Conservation (phyloP, 2,113 vertebrate genomes). For the Antechinus flavipes region DNA sequence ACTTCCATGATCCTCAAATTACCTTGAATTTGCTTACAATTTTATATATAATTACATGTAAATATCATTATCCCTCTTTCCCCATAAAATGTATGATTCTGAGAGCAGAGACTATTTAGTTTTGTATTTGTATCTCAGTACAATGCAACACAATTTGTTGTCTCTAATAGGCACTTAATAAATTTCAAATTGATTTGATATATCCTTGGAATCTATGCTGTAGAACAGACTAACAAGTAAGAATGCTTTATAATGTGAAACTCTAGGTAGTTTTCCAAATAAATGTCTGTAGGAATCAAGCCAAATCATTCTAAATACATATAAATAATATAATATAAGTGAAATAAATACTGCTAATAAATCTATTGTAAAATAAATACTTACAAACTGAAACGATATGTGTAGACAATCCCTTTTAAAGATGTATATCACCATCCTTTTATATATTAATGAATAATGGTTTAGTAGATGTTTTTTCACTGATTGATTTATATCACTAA, state of each 20-base stretch:
- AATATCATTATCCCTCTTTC: not conserved
- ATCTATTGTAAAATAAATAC: not conserved
- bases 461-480: not conserved
- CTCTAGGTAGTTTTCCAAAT: not conserved
- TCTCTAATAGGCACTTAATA: not conserved
- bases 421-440: not conserved
- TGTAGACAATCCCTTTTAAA: not conserved
- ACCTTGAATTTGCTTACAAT: not conserved
- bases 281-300: not conserved
- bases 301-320: not conserved
- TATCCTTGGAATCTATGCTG: not conserved
- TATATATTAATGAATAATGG: not conserved
- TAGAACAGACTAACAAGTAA: not conserved
- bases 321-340: no score
- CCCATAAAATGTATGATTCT: not conserved
- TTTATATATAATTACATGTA: not conserved
- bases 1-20: not conserved
- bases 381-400: not conserved
- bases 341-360: not conserved
- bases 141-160: not conserved
- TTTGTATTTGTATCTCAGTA: not conserved
- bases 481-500: not conserved
- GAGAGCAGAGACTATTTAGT: not conserved
- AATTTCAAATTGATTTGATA: not conserved
- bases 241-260: not conserved